Base-by-base conservation (phyloP, 92 coral and sea anemone species). In the Heliopora coerulea region DNA sequence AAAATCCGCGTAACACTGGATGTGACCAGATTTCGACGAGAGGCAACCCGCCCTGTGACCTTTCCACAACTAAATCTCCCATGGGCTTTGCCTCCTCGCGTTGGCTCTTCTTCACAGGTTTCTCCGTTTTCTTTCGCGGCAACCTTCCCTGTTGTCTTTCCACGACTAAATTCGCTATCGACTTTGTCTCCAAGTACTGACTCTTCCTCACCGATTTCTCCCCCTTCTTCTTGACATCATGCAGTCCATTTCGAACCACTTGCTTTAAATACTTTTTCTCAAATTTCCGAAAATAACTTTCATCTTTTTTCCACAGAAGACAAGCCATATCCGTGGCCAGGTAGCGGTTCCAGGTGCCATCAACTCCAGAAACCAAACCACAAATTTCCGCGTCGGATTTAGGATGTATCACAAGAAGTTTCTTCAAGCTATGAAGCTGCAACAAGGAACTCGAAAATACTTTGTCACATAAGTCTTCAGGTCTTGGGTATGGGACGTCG, bases 301-400 rank as follows among this genome's bases (percentile, higher is more conserved):
- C 77, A 26, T 54, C 77, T 7, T 54, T 52, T 26, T 40, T 52
- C 77, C 77, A 70, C 18, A 49, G 50, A 18, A 50, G 77, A 15
- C 77, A 70, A 1, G 37, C 49, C 77, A 70, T 49, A 21, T 70
- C 77, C 0, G 77, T 70, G 17, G 77, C 77, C 39, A 70, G 29
- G 63, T 70, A 70, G 31, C 77, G 77, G 37, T 35, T 70, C 77
- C 77, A 70, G 14, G 77, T 70, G 19, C 77, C 77, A n/a, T 70
- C 77, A 14, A 52, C 49, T 21, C 77, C 77, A 48, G 77, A 70
- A 49, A 52, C 63, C 18, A 70, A 8, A 4, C 77, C 77, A 41
- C 77, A 70, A 14, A 49, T 31, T 50, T 70, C 77, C 14, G 77
- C 77, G 24, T 70, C 77, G 21, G 24, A 7, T 41, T 70, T 70